These are phyloP conservation scores for Sebastes nivosus DNA, from an alignment of 2,797 vertebrate genomes.

Conservation along the genomic window DNA sequence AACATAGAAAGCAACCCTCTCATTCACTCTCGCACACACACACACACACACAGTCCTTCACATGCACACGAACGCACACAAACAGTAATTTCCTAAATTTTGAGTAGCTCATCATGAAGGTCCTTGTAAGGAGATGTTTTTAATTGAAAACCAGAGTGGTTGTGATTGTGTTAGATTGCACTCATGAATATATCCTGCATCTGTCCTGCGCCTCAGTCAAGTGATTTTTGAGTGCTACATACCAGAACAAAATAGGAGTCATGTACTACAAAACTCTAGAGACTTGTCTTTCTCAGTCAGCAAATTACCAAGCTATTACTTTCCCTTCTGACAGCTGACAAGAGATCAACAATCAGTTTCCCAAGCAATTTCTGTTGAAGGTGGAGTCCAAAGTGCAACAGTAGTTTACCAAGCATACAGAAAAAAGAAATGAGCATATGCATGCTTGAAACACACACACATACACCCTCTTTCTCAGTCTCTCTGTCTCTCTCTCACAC, in stretches of 20 bases:
- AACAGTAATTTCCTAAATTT: slow-evolving; percentile 11
- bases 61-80: neutral
- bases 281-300: slow-evolving; percentile 23
- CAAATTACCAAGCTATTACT: slow-evolving; percentile 24
- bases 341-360: slow-evolving; percentile 15
- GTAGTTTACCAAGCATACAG: slow-evolving; percentile 4
- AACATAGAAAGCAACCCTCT: neutral
- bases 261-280: slow-evolving; percentile 37
- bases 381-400: slow-evolving; percentile 5
- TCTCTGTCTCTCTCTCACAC: neutral
- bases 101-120: slow-evolving; percentile 8
- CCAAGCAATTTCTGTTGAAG: neutral
- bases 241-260: slow-evolving; percentile 28
- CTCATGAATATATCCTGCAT: slow-evolving; percentile 20
- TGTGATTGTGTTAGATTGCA: slow-evolving; percentile 26
- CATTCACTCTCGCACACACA: neutral
- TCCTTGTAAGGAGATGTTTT: slow-evolving; percentile 24
- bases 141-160: slow-evolving; percentile 40
- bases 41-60: neutral
- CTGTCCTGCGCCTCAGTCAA: slow-evolving; percentile 24
- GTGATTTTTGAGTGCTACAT: slow-evolving; percentile 36
- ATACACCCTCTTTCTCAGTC: neutral
- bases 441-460: slow-evolving; percentile 24
- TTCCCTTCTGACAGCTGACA: slow-evolving; percentile 26
- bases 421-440: slow-evolving; percentile 2